Base-by-base conservation (phyloP, 2,888 invertebrate genomes). In the Malacosoma neustria region DNA sequence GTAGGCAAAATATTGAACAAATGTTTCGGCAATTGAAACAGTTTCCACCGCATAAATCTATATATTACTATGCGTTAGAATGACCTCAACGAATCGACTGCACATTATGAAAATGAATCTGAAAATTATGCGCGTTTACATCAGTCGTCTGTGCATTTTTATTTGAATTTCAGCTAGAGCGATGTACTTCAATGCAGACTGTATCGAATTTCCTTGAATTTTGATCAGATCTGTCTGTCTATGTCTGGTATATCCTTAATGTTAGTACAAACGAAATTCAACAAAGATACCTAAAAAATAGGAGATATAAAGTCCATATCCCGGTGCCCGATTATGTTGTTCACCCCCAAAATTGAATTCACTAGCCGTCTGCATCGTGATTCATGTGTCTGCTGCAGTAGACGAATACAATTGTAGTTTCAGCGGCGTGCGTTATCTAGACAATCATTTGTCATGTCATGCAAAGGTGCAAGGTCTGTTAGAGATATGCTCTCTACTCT, bases 61-160 rank as follows among this genome's bases (percentile, higher is more conserved):
- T 13, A 29, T 39, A 32, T 34, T 30, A 35, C 33, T 45, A 42
- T 41, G 54, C 53, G 50, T 51, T 44, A 51, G 57, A 61, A 59
- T 77, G 80, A 81, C 79, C 82, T 81, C 80, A 77, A 43, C 58
- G 51, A 53, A 58, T 67, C 43, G 66, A 66, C 69, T 82, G 84
- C 84, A 84, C 71, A 82, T 77, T 82, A 81, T 84, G 70, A 69
- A 70, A 84, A 84, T 81, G 72, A 74, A 81, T 81, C 72, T 81
- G 54, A 80, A 81, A 79, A 80, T 82, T 85, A 85, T 85, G 53
- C 82, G 59, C 46, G 64, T 75, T 69, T 64, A 70, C 54, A 59
- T 7, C 51, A 60, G 49, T 44, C 58, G 75, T 79, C 80, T 77
- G 69, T 79, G 81, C 82, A 84, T 84, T 84, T 80, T 79, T 77